A percentile compares a stretch with the other conserved stretches of the same genome.
phyloP scores from a whole-genome alignment of 2,797 vertebrate genomes.

The Peromyscus eremicus region DNA sequence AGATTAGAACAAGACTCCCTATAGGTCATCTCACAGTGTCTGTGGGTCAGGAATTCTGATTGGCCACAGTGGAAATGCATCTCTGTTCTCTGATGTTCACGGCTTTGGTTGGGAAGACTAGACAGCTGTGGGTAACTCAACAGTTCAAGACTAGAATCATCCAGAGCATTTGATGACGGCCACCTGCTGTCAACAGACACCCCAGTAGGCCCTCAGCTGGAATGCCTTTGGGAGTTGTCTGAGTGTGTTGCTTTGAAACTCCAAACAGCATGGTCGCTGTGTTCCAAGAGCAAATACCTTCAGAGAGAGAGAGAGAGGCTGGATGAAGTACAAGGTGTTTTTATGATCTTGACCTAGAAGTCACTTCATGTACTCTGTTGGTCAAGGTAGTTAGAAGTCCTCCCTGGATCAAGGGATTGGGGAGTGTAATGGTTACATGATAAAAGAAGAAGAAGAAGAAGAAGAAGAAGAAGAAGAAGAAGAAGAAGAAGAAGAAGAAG shows the following conservation, averaged over 20 bases:
- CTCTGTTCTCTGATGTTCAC: background rate
- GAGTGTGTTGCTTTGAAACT: background rate
- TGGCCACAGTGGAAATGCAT: background rate
- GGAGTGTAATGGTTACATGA: background rate
- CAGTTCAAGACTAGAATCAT: background rate
- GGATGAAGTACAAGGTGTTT: background rate
- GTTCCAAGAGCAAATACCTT: background rate
- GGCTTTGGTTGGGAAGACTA: background rate
- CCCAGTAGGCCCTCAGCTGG: background rate
- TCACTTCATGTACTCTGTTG: background rate
- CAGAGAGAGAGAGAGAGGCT: too few species aligned
- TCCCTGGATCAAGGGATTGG: background rate
- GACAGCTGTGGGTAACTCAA: background rate
- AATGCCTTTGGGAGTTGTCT: background rate
- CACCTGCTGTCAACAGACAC: fast-evolving
- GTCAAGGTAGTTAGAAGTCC: too few species aligned
- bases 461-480: background rate
- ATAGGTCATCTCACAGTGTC: background rate
- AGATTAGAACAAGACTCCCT: background rate
- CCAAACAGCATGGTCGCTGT: background rate
- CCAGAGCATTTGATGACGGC: background rate
- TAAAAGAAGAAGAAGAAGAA: background rate
- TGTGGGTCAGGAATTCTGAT: background rate
- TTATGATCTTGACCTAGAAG: background rate
- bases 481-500: too few species aligned